Conservation (phyloP, 2,888 invertebrate genomes). For the Spodoptera littoralis region DNA sequence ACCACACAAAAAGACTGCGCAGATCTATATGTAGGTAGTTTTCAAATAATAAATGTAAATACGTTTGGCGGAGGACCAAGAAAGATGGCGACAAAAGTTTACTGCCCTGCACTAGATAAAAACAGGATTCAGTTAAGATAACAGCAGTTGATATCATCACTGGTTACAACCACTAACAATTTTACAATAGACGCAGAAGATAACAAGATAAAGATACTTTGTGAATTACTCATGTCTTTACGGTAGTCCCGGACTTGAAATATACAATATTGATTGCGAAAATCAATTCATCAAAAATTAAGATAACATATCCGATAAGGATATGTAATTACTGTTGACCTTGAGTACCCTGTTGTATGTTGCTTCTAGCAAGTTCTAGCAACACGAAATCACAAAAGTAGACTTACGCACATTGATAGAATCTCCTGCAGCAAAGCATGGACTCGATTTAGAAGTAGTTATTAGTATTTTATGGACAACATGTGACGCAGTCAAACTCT, state of each 20-base stretch:
- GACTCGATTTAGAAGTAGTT: background rate
- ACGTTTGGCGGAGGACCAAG: constrained; percentile 61
- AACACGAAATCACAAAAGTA: no score
- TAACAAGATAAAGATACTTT: constrained; percentile 29
- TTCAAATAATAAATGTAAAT: constrained; percentile 52
- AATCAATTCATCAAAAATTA: background rate
- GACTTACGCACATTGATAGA: no score
- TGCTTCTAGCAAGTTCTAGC: no score
- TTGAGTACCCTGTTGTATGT: constrained; percentile 7
- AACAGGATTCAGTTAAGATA: constrained; percentile 58
- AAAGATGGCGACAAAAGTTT: constrained; percentile 59
- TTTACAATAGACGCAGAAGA: constrained; percentile 18
- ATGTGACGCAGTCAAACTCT: constrained; percentile 3
- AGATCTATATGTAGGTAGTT: constrained; percentile 33
- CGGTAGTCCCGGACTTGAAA: constrained; percentile 3
- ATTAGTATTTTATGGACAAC: constrained; percentile 8
- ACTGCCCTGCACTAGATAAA: constrained; percentile 58
- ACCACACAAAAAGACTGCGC: constrained; percentile 38
- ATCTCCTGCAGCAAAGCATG: no score
- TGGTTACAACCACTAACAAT: constrained; percentile 12
- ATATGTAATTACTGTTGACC: constrained; percentile 1
- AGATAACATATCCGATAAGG: constrained; percentile 19
- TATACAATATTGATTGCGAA: background rate
- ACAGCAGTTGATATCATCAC: constrained; percentile 28
- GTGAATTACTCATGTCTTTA: constrained; percentile 12